Conservation (phyloP, 2,888 invertebrate species). For the Drosophila mimica region DNA sequence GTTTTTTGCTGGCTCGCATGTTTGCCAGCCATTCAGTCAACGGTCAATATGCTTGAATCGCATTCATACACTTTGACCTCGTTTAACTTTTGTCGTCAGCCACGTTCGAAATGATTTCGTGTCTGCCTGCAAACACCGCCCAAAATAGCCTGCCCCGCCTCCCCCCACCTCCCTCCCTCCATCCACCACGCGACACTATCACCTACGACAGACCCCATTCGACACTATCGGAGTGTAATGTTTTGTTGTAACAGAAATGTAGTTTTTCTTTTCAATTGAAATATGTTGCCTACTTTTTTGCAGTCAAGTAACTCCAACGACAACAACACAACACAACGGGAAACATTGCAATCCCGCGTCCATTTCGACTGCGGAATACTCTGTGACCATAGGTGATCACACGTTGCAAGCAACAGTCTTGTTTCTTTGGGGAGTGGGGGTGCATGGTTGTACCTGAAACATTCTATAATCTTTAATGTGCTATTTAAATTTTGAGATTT, state of each 20-base stretch:
- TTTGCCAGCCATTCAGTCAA: constrained; percentile 65
- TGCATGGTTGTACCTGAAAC: not conserved
- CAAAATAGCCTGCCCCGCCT: not conserved
- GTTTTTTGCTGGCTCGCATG: constrained; percentile 61
- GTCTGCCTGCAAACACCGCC: constrained; percentile 28
- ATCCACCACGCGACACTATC: no score
- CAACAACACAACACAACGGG: not conserved
- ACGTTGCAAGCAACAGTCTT: not conserved
- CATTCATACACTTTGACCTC: constrained; percentile 74
- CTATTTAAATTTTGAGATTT: not conserved
- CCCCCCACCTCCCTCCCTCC: no score
- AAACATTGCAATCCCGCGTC: not conserved
- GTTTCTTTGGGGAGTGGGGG: not conserved
- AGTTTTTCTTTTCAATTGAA: constrained; percentile 62
- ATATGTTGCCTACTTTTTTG: constrained; percentile 66
- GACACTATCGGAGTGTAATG: constrained; percentile 56
- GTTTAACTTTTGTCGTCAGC: constrained; percentile 68
- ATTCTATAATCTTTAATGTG: not conserved
- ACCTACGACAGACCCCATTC: constrained; percentile 27
- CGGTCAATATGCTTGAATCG: constrained; percentile 70
- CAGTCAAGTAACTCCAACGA: constrained; percentile 22
- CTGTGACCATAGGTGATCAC: not conserved
- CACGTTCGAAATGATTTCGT: constrained; percentile 69
- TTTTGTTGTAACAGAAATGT: constrained; percentile 59
- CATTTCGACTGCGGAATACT: not conserved